phyloP scores from a whole-genome alignment of 1,140 invertebrate species.

The Delia radicum region DNA sequence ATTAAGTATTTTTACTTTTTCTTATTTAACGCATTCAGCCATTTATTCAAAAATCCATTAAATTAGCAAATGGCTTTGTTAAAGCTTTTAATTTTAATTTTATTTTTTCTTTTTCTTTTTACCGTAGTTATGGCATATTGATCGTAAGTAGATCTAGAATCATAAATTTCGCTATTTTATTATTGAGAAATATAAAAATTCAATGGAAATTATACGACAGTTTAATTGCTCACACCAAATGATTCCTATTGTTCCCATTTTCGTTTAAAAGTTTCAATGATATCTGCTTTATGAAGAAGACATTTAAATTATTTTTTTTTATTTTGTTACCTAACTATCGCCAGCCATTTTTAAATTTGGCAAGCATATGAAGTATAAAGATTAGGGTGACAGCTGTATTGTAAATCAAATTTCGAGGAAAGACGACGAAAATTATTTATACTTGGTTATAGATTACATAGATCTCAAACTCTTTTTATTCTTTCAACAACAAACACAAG shows the following conservation, averaged over 20 bases:
- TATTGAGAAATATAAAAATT: conserved; percentile 12
- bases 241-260: neutral
- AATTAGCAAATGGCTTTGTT: neutral
- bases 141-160: conserved; percentile 12
- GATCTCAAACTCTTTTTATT: too few relatives aligned
- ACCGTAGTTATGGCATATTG: too few relatives aligned
- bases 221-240: conserved; percentile 19
- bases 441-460: too few relatives aligned
- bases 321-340: too few relatives aligned
- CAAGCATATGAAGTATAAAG: too few relatives aligned
- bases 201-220: conserved; percentile 12
- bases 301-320: neutral
- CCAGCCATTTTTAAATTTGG: too few relatives aligned
- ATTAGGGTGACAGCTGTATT: too few relatives aligned
- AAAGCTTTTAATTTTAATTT: neutral
- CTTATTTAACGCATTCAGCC: neutral
- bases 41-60: neutral
- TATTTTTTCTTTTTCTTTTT: too few relatives aligned
- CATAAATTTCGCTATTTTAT: conserved; percentile 13
- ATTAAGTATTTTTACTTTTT: neutral
- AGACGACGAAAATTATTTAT: too few relatives aligned
- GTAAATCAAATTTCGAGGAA: too few relatives aligned
- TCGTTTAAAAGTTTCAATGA: neutral
- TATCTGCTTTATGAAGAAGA: neutral
- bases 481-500: too few relatives aligned